Base-by-base conservation (phyloP, 1,140 invertebrate genomes). In the Holcopasites calliopsidis region DNA sequence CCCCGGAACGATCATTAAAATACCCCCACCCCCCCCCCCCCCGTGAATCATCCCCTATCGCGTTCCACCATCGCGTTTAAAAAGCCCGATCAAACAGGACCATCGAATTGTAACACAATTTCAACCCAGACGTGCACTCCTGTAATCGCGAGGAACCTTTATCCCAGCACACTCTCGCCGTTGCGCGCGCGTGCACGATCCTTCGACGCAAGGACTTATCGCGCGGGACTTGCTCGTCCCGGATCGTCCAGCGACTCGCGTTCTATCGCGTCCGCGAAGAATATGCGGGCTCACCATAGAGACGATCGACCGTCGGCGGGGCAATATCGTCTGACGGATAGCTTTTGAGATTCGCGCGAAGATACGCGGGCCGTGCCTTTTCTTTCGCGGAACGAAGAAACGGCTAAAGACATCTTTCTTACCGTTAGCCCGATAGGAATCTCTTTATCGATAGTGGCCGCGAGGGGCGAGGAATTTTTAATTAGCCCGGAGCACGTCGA, bases 371-470 rank as follows among this genome's bases (percentile, higher is more conserved):
- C n/a, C 62, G 65, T 54, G 64, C 76, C 60, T 72, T 47, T 71
- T 81, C 65, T 58, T 50, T 38, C 35, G 28, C 21, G 23, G 62
- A 58, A 49, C 44, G 47, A 49, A 73, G 83, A 80, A 71, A 79
- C 71, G 76, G 77, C 70, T 54, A 57, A 77, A 85, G 78, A 85
- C 80, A 82, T 84, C n/a, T 85, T 88, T 87, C 85, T 74, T 87
- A 84, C 86, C 87, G 88, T 89, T 89, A 88, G 70, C 61, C 49
- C 66, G 88, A 90, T 89, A 83, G 26, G 57, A n/a, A 88, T 89
- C 87, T 87, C 58, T 57, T 81, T 80, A 86, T 86, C 83, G 84
- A 88, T 82, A 86, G 88, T 80, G 77, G 60, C 54, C 61, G 73
- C 61, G 66, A 55, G 71, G 73, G 77, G 61, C 71, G 81, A 84